Conservation (phyloP, 2,888 invertebrate genomes). For the Chirona hameri region DNA sequence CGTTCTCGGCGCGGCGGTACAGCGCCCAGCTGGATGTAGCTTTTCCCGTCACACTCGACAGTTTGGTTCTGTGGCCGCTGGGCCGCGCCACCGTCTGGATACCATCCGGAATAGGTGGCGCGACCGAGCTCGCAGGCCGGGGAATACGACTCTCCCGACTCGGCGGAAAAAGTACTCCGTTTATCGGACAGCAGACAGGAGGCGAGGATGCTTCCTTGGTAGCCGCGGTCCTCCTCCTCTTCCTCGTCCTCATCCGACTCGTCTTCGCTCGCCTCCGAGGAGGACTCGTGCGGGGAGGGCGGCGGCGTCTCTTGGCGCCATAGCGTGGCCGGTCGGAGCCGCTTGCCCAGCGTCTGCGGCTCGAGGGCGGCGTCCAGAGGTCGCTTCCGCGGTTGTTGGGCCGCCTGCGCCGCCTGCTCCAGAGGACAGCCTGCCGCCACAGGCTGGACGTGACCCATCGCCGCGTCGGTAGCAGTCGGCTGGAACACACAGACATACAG, state of each 20-base stretch:
- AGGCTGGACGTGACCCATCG: slow-evolving; percentile 13
- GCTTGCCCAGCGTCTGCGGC: background rate
- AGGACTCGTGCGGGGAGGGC: background rate
- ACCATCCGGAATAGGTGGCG: background rate
- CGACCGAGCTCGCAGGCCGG: slow-evolving; percentile 22
- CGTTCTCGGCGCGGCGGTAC: slow-evolving; percentile 1
- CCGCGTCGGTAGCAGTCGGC: background rate
- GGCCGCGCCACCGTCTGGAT: background rate
- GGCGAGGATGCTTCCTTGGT: slow-evolving; percentile 26
- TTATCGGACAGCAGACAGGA: slow-evolving; percentile 24
- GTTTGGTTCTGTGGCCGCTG: slow-evolving; percentile 7
- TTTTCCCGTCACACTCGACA: slow-evolving; percentile 30
- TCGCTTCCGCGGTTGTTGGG: background rate
- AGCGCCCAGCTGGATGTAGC: slow-evolving; percentile 28
- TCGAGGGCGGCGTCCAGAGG: background rate
- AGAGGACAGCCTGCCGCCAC: background rate
- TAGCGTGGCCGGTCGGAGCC: background rate
- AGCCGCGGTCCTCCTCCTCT: slow-evolving; percentile 1
- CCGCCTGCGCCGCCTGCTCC: background rate
- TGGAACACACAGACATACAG: background rate
- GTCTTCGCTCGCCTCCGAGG: slow-evolving; percentile 24
- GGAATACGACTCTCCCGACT: background rate
- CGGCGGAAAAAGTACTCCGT: background rate
- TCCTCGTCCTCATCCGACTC: slow-evolving; percentile 22
- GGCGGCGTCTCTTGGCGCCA: slow-evolving; percentile 1